These are phyloP conservation scores for Tinea pellionella DNA, from an alignment of 2,888 invertebrate species.

Conservation along the genomic window DNA sequence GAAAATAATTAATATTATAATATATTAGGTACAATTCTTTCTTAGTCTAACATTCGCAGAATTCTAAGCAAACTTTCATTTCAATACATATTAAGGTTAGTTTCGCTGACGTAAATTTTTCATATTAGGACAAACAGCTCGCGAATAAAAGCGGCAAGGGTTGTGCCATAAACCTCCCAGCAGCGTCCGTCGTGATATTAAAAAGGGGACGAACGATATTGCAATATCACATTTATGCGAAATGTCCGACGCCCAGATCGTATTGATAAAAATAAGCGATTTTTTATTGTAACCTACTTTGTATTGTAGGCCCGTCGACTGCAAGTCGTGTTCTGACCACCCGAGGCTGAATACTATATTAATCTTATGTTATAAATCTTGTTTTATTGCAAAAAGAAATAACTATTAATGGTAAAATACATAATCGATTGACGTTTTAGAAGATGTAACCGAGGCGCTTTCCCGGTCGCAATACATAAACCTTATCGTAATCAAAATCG, in stretches of 20 bases:
- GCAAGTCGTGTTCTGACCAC: background rate
- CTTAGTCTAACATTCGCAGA: too few species aligned
- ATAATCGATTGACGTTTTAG: constrained; percentile 4
- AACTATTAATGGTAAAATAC: constrained; percentile 7
- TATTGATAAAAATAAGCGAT: constrained; percentile 70
- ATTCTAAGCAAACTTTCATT: background rate
- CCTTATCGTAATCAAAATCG: constrained; percentile 49
- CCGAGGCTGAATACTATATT: background rate
- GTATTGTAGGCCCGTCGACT: constrained; percentile 22
- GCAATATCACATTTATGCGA: constrained; percentile 70
- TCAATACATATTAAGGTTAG: constrained; percentile 22
- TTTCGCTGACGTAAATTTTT: constrained; percentile 65
- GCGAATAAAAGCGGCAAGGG: constrained; percentile 68
- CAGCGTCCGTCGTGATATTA: constrained; percentile 67
- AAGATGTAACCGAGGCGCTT: background rate
- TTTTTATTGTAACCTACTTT: constrained; percentile 61
- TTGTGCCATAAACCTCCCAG: constrained; percentile 66
- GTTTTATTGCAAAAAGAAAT: constrained; percentile 6
- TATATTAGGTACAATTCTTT: background rate
- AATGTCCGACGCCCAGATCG: constrained; percentile 68
- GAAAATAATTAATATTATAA: too few species aligned
- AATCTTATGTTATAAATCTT: background rate
- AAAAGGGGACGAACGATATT: constrained; percentile 69
- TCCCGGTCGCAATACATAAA: constrained; percentile 22
- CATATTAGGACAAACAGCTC: constrained; percentile 69